A percentile compares a stretch with the other conserved stretches of the same genome.
Conservation (phyloP, 2,113 vertebrate species). For the Marmota flaviventris region DNA sequence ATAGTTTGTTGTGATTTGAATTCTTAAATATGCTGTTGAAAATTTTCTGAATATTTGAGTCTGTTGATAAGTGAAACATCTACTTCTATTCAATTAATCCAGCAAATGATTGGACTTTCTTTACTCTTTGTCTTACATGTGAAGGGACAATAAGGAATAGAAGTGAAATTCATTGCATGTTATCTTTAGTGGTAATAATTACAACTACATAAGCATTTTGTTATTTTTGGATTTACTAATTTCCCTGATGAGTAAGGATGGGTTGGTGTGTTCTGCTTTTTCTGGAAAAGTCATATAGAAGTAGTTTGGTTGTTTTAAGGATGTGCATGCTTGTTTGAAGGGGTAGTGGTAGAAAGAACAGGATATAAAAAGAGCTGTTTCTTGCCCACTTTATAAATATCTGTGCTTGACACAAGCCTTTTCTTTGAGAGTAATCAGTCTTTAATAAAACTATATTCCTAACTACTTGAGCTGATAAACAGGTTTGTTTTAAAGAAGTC, state of each 20-base stretch:
- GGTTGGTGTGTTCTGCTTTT: neutral
- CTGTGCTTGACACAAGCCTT: neutral
- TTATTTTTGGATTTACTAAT: slow-evolving; percentile 14
- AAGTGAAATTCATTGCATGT: neutral
- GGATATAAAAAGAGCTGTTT: neutral
- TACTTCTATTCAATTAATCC: neutral
- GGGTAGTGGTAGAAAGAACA: neutral
- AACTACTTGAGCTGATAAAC: slow-evolving; percentile 87
- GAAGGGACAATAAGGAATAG: neutral
- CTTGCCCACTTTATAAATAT: neutral
- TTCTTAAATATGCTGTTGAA: slow-evolving; percentile 25
- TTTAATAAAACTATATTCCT: slow-evolving; percentile 63
- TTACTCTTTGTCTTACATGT: slow-evolving; percentile 21
- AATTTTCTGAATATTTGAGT: slow-evolving; percentile 48
- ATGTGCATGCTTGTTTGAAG: neutral
- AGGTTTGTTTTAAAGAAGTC: slow-evolving; percentile 85
- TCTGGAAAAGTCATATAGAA: neutral
- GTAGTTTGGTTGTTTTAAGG: neutral
- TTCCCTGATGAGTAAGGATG: neutral
- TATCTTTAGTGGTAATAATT: slow-evolving; percentile 21
- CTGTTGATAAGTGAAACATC: slow-evolving; percentile 9
- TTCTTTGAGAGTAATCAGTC: slow-evolving; percentile 46
- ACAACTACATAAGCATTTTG: neutral
- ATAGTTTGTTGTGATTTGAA: neutral
- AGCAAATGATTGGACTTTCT: slow-evolving; percentile 20